A percentile compares a stretch with the other conserved stretches of the same genome.
phyloP scores from a whole-genome alignment of 2,113 vertebrate genomes.

The Eubucco bourcierii region DNA sequence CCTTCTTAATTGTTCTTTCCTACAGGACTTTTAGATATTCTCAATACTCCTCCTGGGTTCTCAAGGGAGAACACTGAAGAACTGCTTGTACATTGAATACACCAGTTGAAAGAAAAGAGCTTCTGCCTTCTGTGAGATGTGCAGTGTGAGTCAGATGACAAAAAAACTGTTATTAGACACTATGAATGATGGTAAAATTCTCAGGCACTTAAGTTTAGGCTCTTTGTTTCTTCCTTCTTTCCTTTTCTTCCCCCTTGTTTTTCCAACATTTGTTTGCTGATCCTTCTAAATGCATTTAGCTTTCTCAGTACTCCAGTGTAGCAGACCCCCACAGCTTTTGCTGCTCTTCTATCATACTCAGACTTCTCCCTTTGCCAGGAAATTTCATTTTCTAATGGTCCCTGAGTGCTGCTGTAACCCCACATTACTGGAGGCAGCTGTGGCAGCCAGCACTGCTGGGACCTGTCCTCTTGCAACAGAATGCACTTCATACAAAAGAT shows the following conservation, averaged over 20 bases:
- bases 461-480: background rate
- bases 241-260: background rate
- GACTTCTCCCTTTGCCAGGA: background rate
- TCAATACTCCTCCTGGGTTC: background rate
- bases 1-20: background rate
- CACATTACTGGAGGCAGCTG: background rate
- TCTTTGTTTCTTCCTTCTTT: background rate
- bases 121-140: background rate
- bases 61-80: background rate
- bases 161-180: background rate
- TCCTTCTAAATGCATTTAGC: background rate
- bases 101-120: background rate
- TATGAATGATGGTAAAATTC: background rate
- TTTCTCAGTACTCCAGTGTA: background rate
- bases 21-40: background rate
- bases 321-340: background rate
- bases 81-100: background rate
- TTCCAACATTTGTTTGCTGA: background rate
- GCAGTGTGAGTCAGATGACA: background rate
- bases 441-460: fast-evolving
- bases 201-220: background rate
- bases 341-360: background rate
- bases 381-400: background rate
- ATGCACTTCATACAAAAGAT: background rate
- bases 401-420: background rate